Base-by-base conservation (phyloP, 2,797 vertebrate species). In the Urophycis tenuis region DNA sequence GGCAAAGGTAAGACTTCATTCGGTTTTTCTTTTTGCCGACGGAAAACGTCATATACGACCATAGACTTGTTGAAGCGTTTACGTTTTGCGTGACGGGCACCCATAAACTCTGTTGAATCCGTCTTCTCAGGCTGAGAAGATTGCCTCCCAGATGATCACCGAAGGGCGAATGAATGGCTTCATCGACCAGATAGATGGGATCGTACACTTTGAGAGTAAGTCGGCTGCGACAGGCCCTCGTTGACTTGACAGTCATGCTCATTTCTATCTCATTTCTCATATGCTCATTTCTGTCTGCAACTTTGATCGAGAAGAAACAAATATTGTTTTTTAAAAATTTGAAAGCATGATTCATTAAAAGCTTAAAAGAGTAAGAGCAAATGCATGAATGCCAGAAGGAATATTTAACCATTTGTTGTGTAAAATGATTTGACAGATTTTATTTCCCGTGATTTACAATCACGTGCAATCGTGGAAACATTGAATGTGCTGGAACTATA, bases 201-300 rank as follows among this genome's bases (percentile, higher is more conserved):
- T 99, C 72, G 98, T 99, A 78, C 98, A 99, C 90, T 99, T 99
- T 92, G 98, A 99, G 93, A 99, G 97, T 99, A 93, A 97, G 96
- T 93, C 45, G n/a, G 33, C 41, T 7, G 45, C 22, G 19, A 34
- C 14, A 12, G 32, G 14, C 0, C 74, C 12, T 64, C 76, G 10
- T 69, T 72, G 11, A 25, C 35, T 45, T 45, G 17, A 31, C 29
- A 9, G 10, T 29, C n/a, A 14, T 29, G 32, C 22, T 22, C 22
- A 35, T 25, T 72, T 67, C 53, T 29, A 29, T 11, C 22, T 22
- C 22, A 35, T 25, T 72, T 67, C 53, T 29, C n/a, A 29, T 11
- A 14, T 29, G 32, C 22, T 22, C 22, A 35, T 25, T 72, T 67
- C 53, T 29, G 14, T 11, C 25, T 67, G n/a, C 60, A 67, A 14